Evolutionary conservation across 2,113 vertebrate genomes (phyloP).

Genomic region (Platichthys stellatus): DNA sequence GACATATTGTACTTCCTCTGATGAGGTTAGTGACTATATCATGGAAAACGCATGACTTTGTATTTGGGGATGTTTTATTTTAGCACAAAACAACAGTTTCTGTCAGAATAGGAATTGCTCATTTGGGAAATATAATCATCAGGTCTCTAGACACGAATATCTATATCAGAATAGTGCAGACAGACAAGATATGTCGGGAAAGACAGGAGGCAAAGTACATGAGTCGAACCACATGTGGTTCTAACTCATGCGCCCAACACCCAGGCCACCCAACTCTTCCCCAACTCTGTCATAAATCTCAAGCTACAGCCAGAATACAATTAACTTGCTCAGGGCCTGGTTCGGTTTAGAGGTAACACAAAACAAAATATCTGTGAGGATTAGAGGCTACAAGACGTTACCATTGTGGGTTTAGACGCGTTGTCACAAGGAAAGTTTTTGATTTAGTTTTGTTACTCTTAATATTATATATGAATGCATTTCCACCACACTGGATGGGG

Average conservation of each 20-base stretch:
- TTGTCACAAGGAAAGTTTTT: too few species aligned
- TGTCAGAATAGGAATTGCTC: neutral
- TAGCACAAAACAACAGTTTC: neutral
- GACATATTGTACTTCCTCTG: neutral
- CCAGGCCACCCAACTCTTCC: constrained; percentile 1
- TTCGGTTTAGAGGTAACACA: too few species aligned
- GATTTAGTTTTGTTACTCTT: too few species aligned
- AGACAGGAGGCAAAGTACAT: neutral
- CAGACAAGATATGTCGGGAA: neutral
- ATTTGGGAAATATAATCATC: neutral
- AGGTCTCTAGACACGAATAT: neutral
- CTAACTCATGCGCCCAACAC: neutral
- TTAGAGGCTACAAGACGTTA: too few species aligned
- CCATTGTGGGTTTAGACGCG: too few species aligned
- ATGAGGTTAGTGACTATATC: neutral
- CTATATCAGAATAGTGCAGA: neutral
- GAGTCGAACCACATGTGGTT: neutral
- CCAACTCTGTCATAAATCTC: neutral
- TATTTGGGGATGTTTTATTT: neutral
- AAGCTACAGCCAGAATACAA: neutral
- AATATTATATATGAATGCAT: too few species aligned
- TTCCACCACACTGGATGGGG: too few species aligned
- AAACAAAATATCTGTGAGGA: neutral
- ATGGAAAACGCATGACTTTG: neutral
- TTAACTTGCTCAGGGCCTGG: neutral